Conservation (phyloP, 2,113 vertebrate genomes). For the Etheostoma cragini region DNA sequence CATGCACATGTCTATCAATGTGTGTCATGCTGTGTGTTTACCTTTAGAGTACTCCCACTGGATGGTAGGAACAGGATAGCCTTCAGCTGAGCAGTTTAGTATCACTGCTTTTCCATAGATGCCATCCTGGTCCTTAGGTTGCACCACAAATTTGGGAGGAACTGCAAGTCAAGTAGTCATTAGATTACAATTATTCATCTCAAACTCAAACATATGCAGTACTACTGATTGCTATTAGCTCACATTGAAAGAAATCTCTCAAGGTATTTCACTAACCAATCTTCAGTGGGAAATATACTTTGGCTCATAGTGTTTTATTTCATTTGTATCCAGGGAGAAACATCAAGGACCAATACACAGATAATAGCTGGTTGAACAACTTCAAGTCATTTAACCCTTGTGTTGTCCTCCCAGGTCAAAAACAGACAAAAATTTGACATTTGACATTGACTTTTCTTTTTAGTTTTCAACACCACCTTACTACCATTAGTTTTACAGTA, state of each 20-base stretch:
- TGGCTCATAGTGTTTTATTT: background rate
- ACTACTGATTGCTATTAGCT: background rate
- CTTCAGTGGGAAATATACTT: background rate
- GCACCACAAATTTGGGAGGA: constrained; percentile 97
- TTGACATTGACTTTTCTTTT: too few species aligned
- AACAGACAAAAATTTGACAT: too few species aligned
- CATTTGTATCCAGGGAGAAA: background rate
- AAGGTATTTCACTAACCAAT: background rate
- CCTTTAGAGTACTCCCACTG: constrained; percentile 99
- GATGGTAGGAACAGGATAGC: constrained; percentile 97
- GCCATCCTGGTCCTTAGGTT: constrained; percentile 96
- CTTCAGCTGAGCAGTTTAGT: constrained; percentile 96
- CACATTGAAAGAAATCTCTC: background rate
- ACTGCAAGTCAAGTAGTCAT: constrained; percentile 82
- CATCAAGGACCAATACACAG: background rate
- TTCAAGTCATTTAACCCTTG: background rate
- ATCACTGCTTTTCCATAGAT: constrained; percentile 97
- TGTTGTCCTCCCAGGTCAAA: too few species aligned
- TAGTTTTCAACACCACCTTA: too few species aligned
- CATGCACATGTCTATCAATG: background rate
- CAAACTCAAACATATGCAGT: background rate
- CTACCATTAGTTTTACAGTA: too few species aligned
- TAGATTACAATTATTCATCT: background rate
- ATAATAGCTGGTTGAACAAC: background rate
- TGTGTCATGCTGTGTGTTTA: constrained; percentile 59